Percentiles rank a stretch among this genome's conserved stretches.
phyloP scores from a whole-genome alignment of 1,140 invertebrate genomes.

The Prorops nasuta region DNA sequence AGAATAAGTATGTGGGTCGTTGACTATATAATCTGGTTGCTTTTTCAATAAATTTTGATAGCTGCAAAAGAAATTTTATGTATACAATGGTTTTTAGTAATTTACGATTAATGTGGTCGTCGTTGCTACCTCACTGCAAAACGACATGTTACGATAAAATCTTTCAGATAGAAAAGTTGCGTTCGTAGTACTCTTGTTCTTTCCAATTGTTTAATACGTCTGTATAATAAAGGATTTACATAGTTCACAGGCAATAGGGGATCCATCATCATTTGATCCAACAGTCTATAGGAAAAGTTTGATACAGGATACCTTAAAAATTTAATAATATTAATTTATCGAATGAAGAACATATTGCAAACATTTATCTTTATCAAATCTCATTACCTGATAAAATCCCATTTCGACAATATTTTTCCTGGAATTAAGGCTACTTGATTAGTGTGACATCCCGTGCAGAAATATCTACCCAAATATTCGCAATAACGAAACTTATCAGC shows the following conservation, averaged over 20 bases:
- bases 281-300: constrained; percentile 75
- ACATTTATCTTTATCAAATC: too few relatives aligned
- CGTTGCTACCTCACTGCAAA: constrained; percentile 60
- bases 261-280: constrained; percentile 76
- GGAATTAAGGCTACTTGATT: constrained; percentile 77
- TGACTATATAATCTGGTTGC: constrained; percentile 55
- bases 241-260: constrained; percentile 76
- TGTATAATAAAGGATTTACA: constrained; percentile 69
- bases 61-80: constrained; percentile 49
- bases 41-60: constrained; percentile 61
- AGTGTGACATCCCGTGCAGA: constrained; percentile 86
- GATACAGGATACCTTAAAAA: constrained; percentile 72
- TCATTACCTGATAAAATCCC: constrained; percentile 64
- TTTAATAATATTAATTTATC: background rate
- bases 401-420: constrained; percentile 63
- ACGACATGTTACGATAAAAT: constrained; percentile 69
- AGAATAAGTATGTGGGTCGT: constrained; percentile 74
- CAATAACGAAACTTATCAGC: constrained; percentile 76
- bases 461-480: constrained; percentile 83
- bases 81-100: constrained; percentile 5
- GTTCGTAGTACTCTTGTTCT: constrained; percentile 61
- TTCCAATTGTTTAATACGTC: constrained; percentile 63
- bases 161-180: constrained; percentile 68
- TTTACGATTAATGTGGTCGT: too few relatives aligned
- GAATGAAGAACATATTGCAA: too few relatives aligned